Conservation (phyloP, 2,797 vertebrate species). For the Galaxias olidus region DNA sequence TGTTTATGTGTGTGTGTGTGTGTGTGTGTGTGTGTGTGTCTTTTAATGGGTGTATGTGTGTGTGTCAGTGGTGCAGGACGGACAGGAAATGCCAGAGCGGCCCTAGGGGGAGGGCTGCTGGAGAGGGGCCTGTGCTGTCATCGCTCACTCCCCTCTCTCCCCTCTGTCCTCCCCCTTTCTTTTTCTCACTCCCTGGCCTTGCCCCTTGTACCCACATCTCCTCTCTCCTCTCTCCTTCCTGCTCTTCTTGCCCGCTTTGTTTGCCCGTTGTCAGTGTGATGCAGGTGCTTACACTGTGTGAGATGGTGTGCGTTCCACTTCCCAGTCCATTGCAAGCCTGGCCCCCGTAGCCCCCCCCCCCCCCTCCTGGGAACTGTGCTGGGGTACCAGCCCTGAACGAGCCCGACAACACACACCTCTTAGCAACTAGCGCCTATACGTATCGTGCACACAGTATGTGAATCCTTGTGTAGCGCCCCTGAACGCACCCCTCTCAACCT, state of each 20-base stretch:
- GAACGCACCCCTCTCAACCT: slow-evolving; percentile 7
- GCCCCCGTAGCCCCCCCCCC: slow-evolving; percentile 46
- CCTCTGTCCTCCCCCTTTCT: slow-evolving; percentile 19
- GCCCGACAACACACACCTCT: background rate
- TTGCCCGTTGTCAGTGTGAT: background rate
- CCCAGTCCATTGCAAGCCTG: slow-evolving; percentile 15
- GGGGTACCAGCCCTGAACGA: background rate
- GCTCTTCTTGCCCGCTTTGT: background rate
- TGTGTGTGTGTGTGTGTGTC: slow-evolving; percentile 26
- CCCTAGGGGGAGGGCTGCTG: slow-evolving; percentile 61
- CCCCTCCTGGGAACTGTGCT: slow-evolving; percentile 18
- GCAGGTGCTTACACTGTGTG: background rate
- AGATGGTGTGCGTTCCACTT: too few species aligned
- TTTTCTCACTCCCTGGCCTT: slow-evolving; percentile 9
- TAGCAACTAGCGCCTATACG: background rate
- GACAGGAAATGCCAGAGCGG: slow-evolving; percentile 76
- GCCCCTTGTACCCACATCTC: background rate
- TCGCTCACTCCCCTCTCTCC: slow-evolving; percentile 21
- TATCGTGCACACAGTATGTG: background rate
- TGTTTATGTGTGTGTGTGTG: slow-evolving; percentile 7
- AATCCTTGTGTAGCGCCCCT: slow-evolving; percentile 35
- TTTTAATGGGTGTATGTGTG: slow-evolving; percentile 18
- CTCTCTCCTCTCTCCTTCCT: background rate
- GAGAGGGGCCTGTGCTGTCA: slow-evolving; percentile 43
- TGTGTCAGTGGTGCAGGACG: slow-evolving; percentile 50